Evolutionary conservation across 37 sponge, comb jelly and placozoan genomes (phyloP).

Genomic region (Ianthella basta): DNA sequence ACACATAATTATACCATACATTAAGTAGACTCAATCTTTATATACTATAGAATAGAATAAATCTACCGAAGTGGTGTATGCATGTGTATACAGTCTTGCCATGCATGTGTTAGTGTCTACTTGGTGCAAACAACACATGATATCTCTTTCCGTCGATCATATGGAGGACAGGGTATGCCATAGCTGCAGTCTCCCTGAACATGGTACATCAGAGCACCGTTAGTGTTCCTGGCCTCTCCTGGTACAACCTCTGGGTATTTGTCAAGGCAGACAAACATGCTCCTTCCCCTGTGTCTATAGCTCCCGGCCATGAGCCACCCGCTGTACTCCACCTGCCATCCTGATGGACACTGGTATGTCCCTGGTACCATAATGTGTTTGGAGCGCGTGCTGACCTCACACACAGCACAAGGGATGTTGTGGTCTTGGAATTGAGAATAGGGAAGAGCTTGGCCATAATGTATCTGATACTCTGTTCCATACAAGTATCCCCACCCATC

Average conservation of each 20-base stretch:
- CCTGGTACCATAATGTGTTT: constrained; percentile 56
- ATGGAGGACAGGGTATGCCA: constrained; percentile 57
- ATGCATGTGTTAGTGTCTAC: background rate
- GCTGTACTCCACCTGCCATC: constrained; percentile 56
- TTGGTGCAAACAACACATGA: constrained; percentile 64
- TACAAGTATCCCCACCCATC: constrained; percentile 23
- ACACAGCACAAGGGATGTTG: constrained; percentile 68
- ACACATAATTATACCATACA: no score
- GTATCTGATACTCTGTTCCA: constrained; percentile 36
- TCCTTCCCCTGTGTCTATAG: constrained; percentile 3
- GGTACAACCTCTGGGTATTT: constrained; percentile 33
- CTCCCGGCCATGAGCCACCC: constrained; percentile 55
- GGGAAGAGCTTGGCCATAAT: background rate
- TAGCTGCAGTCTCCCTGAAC: constrained; percentile 35
- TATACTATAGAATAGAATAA: no score
- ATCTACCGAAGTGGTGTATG: no score
- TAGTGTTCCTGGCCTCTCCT: background rate
- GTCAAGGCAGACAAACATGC: constrained; percentile 58
- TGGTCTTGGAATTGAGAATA: background rate
- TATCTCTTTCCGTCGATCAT: constrained; percentile 39
- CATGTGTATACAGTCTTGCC: no score
- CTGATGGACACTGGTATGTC: constrained; percentile 31
- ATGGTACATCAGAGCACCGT: constrained; percentile 47
- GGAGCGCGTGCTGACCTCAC: constrained; percentile 31
- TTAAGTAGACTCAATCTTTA: no score